These are phyloP conservation scores for Orchesellides sinensis DNA, from an alignment of 2,888 invertebrate genomes.

Conservation along the genomic window DNA sequence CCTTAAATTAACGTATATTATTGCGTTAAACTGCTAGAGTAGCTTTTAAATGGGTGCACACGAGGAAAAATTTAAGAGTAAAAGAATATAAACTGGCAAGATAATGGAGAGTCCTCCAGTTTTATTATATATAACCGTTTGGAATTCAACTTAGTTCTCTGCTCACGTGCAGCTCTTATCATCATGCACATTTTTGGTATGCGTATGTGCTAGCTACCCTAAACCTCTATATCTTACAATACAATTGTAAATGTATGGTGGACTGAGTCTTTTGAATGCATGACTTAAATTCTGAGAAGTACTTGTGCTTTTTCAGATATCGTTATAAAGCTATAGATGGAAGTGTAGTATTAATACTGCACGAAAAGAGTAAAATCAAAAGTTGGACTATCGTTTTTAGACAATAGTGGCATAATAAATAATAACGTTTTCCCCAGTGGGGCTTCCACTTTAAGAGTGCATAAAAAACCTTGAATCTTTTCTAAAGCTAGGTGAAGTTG, in stretches of 20 bases:
- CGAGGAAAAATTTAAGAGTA: no score
- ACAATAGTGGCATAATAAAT: constrained; percentile 30
- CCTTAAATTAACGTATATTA: no score
- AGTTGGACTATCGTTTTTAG: constrained; percentile 40
- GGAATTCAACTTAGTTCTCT: constrained; percentile 31
- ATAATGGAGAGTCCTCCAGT: no score
- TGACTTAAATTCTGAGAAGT: constrained; percentile 49
- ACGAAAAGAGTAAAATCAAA: constrained; percentile 7
- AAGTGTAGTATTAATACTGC: background rate
- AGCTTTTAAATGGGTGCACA: no score
- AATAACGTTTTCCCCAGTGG: constrained; percentile 15
- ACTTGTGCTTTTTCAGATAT: background rate
- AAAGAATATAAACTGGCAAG: no score
- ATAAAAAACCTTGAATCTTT: background rate
- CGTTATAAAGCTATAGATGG: no score
- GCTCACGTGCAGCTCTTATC: constrained; percentile 48
- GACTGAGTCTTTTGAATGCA: constrained; percentile 50
- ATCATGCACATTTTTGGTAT: constrained; percentile 17
- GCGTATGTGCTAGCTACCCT: background rate
- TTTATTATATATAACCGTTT: no score
- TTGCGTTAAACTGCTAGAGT: no score
- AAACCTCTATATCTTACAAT: background rate
- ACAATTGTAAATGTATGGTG: constrained; percentile 4
- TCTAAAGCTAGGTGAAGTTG: no score
- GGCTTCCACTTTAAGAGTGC: background rate